Evolutionary conservation across 2,888 invertebrate genomes (phyloP), one percentile per base, ranked within the genome.

Genomic region (Microdon myrmicae): DNA sequence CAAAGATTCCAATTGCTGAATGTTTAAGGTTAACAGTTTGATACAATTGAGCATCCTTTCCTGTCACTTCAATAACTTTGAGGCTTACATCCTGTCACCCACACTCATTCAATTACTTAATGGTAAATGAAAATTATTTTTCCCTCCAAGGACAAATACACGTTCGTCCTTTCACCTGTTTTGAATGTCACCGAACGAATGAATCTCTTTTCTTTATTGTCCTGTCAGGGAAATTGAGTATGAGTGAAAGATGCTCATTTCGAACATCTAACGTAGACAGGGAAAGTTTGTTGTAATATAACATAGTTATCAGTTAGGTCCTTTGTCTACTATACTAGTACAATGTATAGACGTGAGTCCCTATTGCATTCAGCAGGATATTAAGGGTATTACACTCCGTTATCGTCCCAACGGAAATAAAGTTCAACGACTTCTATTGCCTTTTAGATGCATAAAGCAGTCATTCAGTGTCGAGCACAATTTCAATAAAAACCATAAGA

Each of bases 351-450:
- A 14, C 43, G 39, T 22, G 35, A 47, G 32, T 58, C 53, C 64
- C 51, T 64, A 51, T 53, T 64, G 51, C 58, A 51, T 43, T 39
- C 32, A 41, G 28, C 48, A 26, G 34, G 32, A 37, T 32, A 32
- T 43, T 6, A 56, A 64, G 64, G 64, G 53, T 58, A 58, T 64
- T 58, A 64, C 58, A 58, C 64, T 64, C 58, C 47, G 43, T 64
- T 64, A 56, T 64, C 41, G 51, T 64, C 51, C 45, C 20, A 41
- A 22, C 31, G 61, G 61, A 64, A 45, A 41, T 64, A 56, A 64
- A 64, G 64, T 64, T 64, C 64, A 64, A 64, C 58, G 64, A 41
- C 64, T 64, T 43, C 28, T 47, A n/a, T n/a, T n/a, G n/a, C n/a
- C n/a, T n/a, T n/a, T n/a, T 20, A 49, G 49, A 48, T 49, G 55